phyloP scores from a whole-genome alignment of 1,140 invertebrate species.

The Pseudomyrmex gracilis region DNA sequence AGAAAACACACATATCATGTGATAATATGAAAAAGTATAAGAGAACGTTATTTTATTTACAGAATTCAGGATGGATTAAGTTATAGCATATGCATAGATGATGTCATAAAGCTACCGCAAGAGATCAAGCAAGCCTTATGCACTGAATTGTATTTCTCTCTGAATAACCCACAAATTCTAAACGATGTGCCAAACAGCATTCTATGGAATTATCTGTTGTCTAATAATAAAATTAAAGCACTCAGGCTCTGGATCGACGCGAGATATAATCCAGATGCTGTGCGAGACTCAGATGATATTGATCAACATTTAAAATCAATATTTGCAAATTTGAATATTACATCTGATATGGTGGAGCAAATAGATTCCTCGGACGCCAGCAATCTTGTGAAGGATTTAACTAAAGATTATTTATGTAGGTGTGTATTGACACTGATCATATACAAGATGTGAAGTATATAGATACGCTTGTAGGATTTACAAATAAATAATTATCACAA shows the following conservation, averaged over 20 bases:
- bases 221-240: constrained; percentile 75
- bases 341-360: constrained; percentile 86
- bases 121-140: constrained; percentile 75
- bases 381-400: constrained; percentile 85
- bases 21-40: neutral
- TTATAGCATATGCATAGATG: constrained; percentile 74
- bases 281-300: constrained; percentile 72
- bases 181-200: constrained; percentile 69
- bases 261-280: constrained; percentile 59
- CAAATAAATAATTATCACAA: neutral
- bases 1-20: neutral
- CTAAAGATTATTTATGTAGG: constrained; percentile 82
- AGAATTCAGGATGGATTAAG: constrained; percentile 73
- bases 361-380: constrained; percentile 85
- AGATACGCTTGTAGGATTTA: neutral
- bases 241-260: constrained; percentile 78
- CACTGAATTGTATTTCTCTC: constrained; percentile 80
- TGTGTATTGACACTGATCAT: constrained; percentile 43
- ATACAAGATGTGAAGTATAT: neutral
- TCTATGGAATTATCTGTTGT: constrained; percentile 80
- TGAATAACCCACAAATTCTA: constrained; percentile 66
- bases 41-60: constrained; percentile 49
- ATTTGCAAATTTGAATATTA: constrained; percentile 86
- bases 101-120: constrained; percentile 75
- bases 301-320: constrained; percentile 81